Evolutionary conservation across 2,888 invertebrate species (phyloP), one percentile per base, ranked within the genome.

Genomic region (Agonopterix subpropinquella): DNA sequence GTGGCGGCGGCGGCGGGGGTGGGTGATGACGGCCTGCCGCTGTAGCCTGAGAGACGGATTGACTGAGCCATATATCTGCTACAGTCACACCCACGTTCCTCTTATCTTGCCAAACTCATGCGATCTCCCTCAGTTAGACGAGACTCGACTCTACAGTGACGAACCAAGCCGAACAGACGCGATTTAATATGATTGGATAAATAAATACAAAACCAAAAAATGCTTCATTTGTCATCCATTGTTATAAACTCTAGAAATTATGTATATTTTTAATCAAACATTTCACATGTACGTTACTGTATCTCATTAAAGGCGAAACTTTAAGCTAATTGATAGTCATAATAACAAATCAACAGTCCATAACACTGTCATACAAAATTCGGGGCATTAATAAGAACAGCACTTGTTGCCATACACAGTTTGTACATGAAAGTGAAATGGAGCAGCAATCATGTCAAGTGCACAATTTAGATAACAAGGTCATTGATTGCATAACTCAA

Each of bases 391-490:
- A 7, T 10, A 13, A n/a, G 42, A 11, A 42, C 11, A n/a, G 39
- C 39, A 11, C 13, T 42, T n/a, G 49, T 36, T 58, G 77, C 77
- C 76, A 75, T 74, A 76, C 62, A 57, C 61, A 64, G 66, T 67
- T 67, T 70, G 75, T 73, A 77, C 78, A 83, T 82, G 84, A 87
- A 86, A 86, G 87, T 87, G 84, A 87, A 86, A 86, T 84, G 84
- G 82, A 80, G 76, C 84, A 82, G 79, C 80, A 86, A 86, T 83
- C 77, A 81, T 85, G 87, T 87, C 87, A 87, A 87, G 87, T 87
- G 84, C 84, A 86, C 84, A 78, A 85, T 86, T 84, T 85, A 85
- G 86, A 84, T 87, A 81, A 83, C 83, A 85, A 86, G 87, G 87
- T 82, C 83, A 84, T 42, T 42, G 67, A 73, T 81, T 85, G 80